phyloP scores from a whole-genome alignment of 2,888 invertebrate genomes.

The Caenorhabditis wallacei region DNA sequence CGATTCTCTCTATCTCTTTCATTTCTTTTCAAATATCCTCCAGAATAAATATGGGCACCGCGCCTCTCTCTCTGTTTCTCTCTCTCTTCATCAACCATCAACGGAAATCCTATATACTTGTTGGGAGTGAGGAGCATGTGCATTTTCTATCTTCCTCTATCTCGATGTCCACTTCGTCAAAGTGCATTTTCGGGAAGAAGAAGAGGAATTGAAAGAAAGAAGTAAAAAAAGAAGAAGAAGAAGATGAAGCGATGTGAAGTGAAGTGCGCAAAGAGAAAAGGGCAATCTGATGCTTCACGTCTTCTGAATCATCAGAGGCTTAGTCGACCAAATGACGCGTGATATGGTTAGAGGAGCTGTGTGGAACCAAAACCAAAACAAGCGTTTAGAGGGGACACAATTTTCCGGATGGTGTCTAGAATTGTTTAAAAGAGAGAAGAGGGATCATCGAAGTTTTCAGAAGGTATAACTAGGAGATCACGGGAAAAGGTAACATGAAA shows the following conservation, averaged over 20 bases:
- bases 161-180: constrained; percentile 47
- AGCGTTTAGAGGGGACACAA: not conserved
- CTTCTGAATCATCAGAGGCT: constrained; percentile 53
- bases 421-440: not conserved
- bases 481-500: too few species aligned
- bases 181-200: constrained; percentile 46
- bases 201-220: too few species aligned
- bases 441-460: not conserved
- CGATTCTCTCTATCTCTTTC: constrained; percentile 8
- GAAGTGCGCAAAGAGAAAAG: constrained; percentile 48
- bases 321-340: constrained; percentile 43
- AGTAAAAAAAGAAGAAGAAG: constrained; percentile 18
- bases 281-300: constrained; percentile 58
- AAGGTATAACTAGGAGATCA: not conserved
- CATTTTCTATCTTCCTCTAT: constrained; percentile 15
- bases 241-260: constrained; percentile 55
- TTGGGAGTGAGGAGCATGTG: constrained; percentile 15
- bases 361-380: constrained; percentile 17
- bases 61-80: constrained; percentile 5
- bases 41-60: constrained; percentile 32
- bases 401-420: not conserved
- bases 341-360: constrained; percentile 11
- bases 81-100: constrained; percentile 23
- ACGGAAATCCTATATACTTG: constrained; percentile 59
- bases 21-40: not conserved